Conservation (phyloP, 2,797 vertebrate genomes). For the Rachycentron canadum region DNA sequence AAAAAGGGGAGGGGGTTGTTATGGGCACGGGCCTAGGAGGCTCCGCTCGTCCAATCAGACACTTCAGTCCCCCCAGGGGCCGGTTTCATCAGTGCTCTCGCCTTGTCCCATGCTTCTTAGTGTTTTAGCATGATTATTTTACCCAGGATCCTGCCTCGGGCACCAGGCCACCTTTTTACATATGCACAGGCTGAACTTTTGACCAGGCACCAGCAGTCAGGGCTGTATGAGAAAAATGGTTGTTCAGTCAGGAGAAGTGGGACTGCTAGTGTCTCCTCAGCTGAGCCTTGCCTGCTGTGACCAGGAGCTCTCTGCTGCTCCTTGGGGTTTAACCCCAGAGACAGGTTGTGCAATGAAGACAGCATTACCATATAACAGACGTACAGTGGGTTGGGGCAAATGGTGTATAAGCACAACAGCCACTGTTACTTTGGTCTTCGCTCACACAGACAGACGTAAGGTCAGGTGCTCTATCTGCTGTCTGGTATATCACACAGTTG, state of each 20-base stretch:
- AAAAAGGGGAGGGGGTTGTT: constrained; percentile 53
- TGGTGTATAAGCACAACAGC: constrained; percentile 24
- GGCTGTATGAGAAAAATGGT: constrained; percentile 89
- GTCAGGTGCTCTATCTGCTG: constrained; percentile 90
- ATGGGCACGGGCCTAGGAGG: constrained; percentile 68
- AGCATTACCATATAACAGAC: constrained; percentile 76
- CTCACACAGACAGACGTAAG: constrained; percentile 88
- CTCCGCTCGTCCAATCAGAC: constrained; percentile 78
- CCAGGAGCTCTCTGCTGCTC: constrained; percentile 58
- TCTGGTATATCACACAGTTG: constrained; percentile 79
- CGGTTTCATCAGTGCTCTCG: constrained; percentile 68
- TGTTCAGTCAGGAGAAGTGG: constrained; percentile 83
- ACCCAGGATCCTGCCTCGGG: constrained; percentile 96
- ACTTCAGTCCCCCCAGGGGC: constrained; percentile 67
- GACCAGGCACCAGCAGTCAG: constrained; percentile 95
- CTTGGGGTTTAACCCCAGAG: constrained; percentile 67
- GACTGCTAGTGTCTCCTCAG: constrained; percentile 91
- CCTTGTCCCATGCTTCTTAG: constrained; percentile 78
- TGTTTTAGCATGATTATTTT: constrained; percentile 92
- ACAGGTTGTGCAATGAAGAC: constrained; percentile 52
- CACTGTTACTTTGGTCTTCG: constrained; percentile 47
- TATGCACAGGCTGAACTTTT: constrained; percentile 99
- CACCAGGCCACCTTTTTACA: constrained; percentile 99
- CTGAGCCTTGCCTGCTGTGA: constrained; percentile 78
- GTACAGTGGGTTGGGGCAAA: constrained; percentile 7